These are phyloP conservation scores for Vidua chalybeata DNA, from an alignment of 2,113 vertebrate species.

Conservation along the genomic window DNA sequence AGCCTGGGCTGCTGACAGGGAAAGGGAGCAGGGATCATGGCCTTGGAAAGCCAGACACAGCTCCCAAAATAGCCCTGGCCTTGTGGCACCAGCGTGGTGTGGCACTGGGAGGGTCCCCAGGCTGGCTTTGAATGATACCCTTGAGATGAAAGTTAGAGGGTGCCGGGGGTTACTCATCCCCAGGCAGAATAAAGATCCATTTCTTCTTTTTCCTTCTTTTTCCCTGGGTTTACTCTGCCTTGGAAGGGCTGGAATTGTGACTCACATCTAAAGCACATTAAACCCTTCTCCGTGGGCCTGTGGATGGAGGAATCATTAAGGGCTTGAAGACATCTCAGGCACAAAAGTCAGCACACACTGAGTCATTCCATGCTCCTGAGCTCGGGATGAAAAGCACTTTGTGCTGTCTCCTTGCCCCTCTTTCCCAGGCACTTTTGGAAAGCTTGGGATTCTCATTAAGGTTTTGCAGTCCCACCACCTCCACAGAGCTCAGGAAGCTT, in stretches of 20 bases:
- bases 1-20: neutral
- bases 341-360: neutral
- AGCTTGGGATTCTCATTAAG: constrained; percentile 39
- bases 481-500: neutral
- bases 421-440: constrained; percentile 4
- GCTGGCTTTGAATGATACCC: neutral
- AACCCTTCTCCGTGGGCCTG: neutral
- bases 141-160: neutral
- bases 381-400: neutral
- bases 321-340: neutral
- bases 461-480: constrained; percentile 4
- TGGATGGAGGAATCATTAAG: constrained; percentile 28
- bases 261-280: neutral
- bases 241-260: neutral
- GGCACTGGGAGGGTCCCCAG: neutral
- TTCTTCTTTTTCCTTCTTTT: neutral
- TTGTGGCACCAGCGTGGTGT: neutral
- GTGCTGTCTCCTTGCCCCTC: neutral
- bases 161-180: neutral
- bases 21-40: neutral
- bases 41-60: neutral
- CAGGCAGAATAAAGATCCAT: neutral
- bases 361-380: neutral
- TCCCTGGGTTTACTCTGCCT: neutral
- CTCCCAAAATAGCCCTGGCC: neutral